Conservation (phyloP, 2,888 invertebrate genomes). For the Taenaris catops region DNA sequence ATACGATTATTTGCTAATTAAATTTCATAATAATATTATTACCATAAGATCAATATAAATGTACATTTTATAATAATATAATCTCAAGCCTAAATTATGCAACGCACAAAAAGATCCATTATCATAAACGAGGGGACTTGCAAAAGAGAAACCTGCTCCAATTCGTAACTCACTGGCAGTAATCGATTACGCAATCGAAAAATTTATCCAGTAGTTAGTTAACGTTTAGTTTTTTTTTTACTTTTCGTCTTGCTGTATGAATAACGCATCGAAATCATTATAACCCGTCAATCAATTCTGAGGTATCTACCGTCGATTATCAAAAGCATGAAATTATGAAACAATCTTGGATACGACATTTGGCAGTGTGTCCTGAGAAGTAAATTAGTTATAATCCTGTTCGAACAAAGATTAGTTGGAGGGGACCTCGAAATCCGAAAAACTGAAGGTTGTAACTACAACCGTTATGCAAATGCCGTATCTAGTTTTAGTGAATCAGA, state of each 20-base stretch:
- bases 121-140: constrained; percentile 27
- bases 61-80: constrained; percentile 1
- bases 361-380: too few relatives aligned
- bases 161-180: constrained; percentile 28
- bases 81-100: constrained; percentile 5
- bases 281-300: constrained; percentile 45
- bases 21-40: too few relatives aligned
- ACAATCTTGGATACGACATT: not conserved
- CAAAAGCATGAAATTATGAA: not conserved
- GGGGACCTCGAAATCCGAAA: too few relatives aligned
- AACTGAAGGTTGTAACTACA: too few relatives aligned
- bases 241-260: constrained; percentile 41
- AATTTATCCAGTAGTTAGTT: constrained; percentile 56
- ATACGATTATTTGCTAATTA: too few relatives aligned
- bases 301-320: constrained; percentile 31
- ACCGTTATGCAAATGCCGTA: too few relatives aligned
- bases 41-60: constrained; percentile 1
- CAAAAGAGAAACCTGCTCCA: constrained; percentile 41
- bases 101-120: constrained; percentile 24
- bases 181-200: constrained; percentile 47
- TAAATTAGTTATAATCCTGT: too few relatives aligned
- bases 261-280: constrained; percentile 51
- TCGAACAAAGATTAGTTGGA: too few relatives aligned
- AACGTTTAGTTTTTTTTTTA: constrained; percentile 39
- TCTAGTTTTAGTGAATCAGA: too few relatives aligned